Evolutionary conservation across 1,140 invertebrate species (phyloP), one percentile per base, ranked within the genome.

Genomic region (Drosophila pseudoobscura): DNA sequence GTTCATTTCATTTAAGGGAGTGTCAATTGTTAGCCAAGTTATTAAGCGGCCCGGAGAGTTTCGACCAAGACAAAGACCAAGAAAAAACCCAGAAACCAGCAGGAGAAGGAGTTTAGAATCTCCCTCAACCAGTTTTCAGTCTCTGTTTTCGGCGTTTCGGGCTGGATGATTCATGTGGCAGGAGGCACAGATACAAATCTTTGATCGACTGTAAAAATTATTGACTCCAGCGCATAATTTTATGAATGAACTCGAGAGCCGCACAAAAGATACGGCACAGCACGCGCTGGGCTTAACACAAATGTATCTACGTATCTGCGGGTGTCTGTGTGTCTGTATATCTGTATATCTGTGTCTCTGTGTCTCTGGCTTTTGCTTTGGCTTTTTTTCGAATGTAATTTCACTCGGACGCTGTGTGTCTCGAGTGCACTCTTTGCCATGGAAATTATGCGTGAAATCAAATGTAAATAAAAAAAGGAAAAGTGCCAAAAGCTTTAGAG

Each of bases 191-290:
- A 87, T 85, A 85, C 82, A 88, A 87, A 85, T 85, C 82, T 82
- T 82, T 85, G 82, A 85, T 85, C 83, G 82, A 85, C 82, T 88
- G 78, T 85, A 88, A 85, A 83, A 85, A 87, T 85, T 85, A 85
- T 85, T 85, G 82, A 85, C 82, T 85, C 74, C 75, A 56, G 57
- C 82, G 82, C 82, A 85, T 85, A 85, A 85, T 85, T 85, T 85
- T 85, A 85, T 85, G 82, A 85, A 85, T 85, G 82, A 85, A 79
- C 70, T 65, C 50, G 79, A 79, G 71, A 78, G 55, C 46, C 51
- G 51, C 59, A 73, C 51, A 57, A 44, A 52, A 41, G 24, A 26
- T 17, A 17, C 17, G 0, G 46, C 78, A 71, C 83, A 85, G 82
- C 82, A 85, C 82, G 82, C 82, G 82, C 82, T 77, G 54, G 35